A percentile compares a stretch with the other conserved stretches of the same genome.
These are phyloP conservation scores for Muscina levida DNA, from an alignment of 2,888 invertebrate species.

Conservation along the genomic window DNA sequence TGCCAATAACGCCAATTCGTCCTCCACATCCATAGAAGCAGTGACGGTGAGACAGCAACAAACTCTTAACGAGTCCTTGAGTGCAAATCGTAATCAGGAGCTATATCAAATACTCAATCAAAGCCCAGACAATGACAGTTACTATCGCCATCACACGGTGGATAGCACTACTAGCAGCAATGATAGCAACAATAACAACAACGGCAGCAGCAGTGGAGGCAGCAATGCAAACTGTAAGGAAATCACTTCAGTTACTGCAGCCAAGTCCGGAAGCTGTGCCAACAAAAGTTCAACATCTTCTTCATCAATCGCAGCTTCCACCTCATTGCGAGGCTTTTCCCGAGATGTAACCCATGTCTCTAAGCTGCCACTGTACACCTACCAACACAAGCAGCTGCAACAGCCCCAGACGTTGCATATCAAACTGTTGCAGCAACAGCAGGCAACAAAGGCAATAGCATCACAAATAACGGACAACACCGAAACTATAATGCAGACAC, in stretches of 20 bases:
- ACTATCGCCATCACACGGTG: conserved; percentile 39
- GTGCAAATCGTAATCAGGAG: conserved; percentile 68
- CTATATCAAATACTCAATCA: conserved; percentile 69
- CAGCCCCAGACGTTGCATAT: conserved; percentile 70
- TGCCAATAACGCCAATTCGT: conserved; percentile 62
- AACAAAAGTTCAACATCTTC: conserved; percentile 2
- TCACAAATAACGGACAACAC: conserved; percentile 62
- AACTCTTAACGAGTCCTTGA: conserved; percentile 58
- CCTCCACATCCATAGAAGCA: conserved; percentile 65
- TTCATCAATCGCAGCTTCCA: conserved; percentile 42
- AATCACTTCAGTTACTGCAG: conserved; percentile 19
- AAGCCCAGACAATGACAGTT: conserved; percentile 65
- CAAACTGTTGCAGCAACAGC: conserved; percentile 69
- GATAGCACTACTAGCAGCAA: conserved; percentile 44
- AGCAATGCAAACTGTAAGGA: conserved; percentile 41
- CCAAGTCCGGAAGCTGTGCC: conserved; percentile 33
- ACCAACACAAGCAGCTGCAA: conserved; percentile 69
- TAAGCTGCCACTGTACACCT: conserved; percentile 69
- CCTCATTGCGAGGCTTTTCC: conserved; percentile 64
- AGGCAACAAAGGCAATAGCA: conserved; percentile 67
- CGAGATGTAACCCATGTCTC: conserved; percentile 69
- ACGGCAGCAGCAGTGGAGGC: not conserved
- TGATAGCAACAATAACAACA: conserved; percentile 30
- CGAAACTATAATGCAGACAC: conserved; percentile 29
- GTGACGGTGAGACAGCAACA: conserved; percentile 59